phyloP scores from a whole-genome alignment of 64 coral and sea anemone species.

The Pocillopora verrucosa region DNA sequence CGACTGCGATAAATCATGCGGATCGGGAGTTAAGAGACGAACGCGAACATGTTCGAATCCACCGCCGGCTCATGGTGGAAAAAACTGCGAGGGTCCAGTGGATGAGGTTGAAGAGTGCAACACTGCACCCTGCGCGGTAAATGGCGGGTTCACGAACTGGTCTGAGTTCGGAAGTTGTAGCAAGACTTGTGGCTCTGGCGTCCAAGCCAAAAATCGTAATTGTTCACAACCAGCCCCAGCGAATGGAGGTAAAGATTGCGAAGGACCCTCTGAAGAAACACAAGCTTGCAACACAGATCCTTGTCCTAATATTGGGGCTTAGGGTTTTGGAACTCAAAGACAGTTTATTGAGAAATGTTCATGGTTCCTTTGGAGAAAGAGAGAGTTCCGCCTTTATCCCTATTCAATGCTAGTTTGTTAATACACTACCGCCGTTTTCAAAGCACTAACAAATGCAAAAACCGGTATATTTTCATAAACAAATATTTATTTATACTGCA shows the following conservation, averaged over 20 bases:
- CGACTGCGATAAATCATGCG: conserved; percentile 53
- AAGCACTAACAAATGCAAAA: too few species aligned
- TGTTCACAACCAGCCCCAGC: conserved; percentile 44
- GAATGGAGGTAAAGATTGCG: conserved; percentile 51
- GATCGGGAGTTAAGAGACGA: conserved; percentile 36
- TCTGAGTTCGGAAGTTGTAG: conserved; percentile 18
- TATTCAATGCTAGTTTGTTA: too few species aligned
- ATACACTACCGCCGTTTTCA: too few species aligned
- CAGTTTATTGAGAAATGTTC: not conserved
- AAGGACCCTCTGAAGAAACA: not conserved
- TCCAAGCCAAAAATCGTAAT: conserved; percentile 7
- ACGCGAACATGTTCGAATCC: conserved; percentile 52
- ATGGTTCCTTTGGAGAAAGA: not conserved
- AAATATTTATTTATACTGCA: too few species aligned
- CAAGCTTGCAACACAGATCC: not conserved
- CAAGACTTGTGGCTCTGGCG: conserved; percentile 39
- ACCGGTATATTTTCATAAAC: too few species aligned
- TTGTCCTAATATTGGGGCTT: not conserved
- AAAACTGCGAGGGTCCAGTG: conserved; percentile 21
- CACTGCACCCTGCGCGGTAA: conserved; percentile 1
- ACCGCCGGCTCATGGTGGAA: conserved; percentile 29
- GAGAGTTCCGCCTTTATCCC: too few species aligned
- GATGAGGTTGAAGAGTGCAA: conserved; percentile 28
- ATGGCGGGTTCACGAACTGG: conserved; percentile 61
- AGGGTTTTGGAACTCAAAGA: not conserved